Percentiles rank a stretch among this genome's conserved stretches.
Evolutionary conservation across 2,888 invertebrate genomes (phyloP).

Genomic region (Mythimna loreyi): DNA sequence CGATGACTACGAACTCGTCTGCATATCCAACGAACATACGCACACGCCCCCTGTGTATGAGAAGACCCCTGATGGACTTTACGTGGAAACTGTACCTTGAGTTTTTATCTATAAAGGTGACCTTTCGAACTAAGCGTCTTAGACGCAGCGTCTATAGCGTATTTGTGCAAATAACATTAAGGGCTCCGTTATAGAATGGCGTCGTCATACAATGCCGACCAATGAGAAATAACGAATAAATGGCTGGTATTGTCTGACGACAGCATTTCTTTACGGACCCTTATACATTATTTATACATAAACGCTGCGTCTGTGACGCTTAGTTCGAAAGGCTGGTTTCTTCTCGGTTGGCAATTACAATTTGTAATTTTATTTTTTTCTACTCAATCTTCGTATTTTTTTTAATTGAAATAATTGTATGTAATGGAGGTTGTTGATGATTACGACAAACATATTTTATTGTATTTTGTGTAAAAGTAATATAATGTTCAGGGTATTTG

Average conservation of each 20-base stretch:
- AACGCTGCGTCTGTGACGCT: too few relatives aligned
- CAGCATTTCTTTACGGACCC: too few relatives aligned
- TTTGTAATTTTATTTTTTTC: neutral
- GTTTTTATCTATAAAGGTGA: neutral
- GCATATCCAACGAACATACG: slow-evolving; percentile 82
- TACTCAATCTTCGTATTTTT: neutral
- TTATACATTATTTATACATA: too few relatives aligned
- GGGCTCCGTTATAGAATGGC: too few relatives aligned
- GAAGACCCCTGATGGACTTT: slow-evolving; percentile 81
- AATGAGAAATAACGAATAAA: too few relatives aligned
- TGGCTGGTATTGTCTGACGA: too few relatives aligned
- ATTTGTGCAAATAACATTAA: too few relatives aligned
- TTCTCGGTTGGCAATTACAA: slow-evolving; percentile 10
- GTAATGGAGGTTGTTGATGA: slow-evolving; percentile 6
- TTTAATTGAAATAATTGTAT: neutral
- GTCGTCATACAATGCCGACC: too few relatives aligned
- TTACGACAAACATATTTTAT: neutral
- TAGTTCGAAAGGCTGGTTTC: too few relatives aligned
- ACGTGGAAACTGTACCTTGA: slow-evolving; percentile 70
- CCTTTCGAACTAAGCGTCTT: too few relatives aligned
- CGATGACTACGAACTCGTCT: slow-evolving; percentile 87
- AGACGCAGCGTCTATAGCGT: too few relatives aligned
- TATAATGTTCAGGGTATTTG: slow-evolving; percentile 58
- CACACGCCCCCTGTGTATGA: slow-evolving; percentile 83
- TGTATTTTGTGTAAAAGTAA: slow-evolving; percentile 23